These are phyloP conservation scores for Ochropleura leucogaster DNA, from an alignment of 2,888 invertebrate genomes.

Conservation along the genomic window DNA sequence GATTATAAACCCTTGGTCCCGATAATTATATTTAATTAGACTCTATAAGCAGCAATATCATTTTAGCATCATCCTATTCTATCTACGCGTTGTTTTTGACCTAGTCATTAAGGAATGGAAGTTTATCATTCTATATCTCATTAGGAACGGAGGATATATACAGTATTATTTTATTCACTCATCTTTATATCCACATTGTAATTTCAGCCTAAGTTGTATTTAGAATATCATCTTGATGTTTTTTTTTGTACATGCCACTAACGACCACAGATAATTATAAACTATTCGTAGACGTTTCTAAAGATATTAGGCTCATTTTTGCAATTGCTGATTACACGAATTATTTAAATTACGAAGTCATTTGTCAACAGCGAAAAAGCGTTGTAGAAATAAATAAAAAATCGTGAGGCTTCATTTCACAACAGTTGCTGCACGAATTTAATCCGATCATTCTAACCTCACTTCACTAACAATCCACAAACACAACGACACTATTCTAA, in stretches of 20 bases:
- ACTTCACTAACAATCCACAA: conserved; percentile 28
- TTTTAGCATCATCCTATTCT: too few species aligned
- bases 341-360: conserved; percentile 20
- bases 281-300: not conserved
- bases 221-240: not conserved
- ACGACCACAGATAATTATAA: conserved; percentile 25
- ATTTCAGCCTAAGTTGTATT: not conserved
- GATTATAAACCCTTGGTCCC: too few species aligned
- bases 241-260: not conserved
- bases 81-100: conserved; percentile 34
- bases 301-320: conserved; percentile 16
- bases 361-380: conserved; percentile 19
- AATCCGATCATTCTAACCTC: not conserved
- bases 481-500: not conserved
- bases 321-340: conserved; percentile 21
- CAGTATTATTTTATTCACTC: not conserved
- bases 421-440: conserved; percentile 1
- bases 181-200: not conserved
- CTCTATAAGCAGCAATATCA: too few species aligned
- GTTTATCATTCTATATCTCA: conserved; percentile 17
- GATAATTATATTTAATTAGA: too few species aligned
- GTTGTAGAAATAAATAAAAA: conserved; percentile 3
- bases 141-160: conserved; percentile 13
- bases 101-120: conserved; percentile 28
- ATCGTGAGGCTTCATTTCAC: conserved; percentile 13